These are phyloP conservation scores for Ornithoptera alexandrae DNA, from an alignment of 2,888 invertebrate genomes.

Conservation along the genomic window DNA sequence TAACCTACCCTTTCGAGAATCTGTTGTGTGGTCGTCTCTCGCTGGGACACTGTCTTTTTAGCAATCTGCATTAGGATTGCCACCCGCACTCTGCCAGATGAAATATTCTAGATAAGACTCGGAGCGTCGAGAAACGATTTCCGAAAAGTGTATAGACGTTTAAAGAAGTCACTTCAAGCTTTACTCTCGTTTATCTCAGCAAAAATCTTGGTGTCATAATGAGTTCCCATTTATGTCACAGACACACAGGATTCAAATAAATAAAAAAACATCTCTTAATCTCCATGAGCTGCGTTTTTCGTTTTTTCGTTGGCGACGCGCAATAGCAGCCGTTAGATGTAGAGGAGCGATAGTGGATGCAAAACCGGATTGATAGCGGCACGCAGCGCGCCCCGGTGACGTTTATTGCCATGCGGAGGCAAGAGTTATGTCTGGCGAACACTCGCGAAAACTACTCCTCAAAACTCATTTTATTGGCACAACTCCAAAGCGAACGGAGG, in stretches of 20 bases:
- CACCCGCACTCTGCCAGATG: slow-evolving; percentile 11
- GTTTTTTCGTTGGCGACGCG: slow-evolving; percentile 30
- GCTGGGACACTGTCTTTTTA: slow-evolving; percentile 41
- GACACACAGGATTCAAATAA: too few relatives aligned
- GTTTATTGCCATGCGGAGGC: slow-evolving; percentile 59
- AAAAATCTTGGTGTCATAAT: too few relatives aligned
- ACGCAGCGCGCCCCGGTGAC: slow-evolving; percentile 60
- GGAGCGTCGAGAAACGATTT: too few relatives aligned
- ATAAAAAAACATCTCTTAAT: too few relatives aligned
- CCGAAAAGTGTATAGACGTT: too few relatives aligned
- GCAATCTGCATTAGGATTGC: slow-evolving; percentile 3
- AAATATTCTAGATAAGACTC: too few relatives aligned
- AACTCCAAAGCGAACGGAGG: slow-evolving; percentile 62
- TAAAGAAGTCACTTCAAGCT: too few relatives aligned
- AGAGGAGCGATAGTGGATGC: slow-evolving; percentile 68
- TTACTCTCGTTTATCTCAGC: too few relatives aligned
- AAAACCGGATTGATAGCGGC: slow-evolving; percentile 70
- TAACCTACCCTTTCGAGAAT: slow-evolving; percentile 1
- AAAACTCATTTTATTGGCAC: slow-evolving; percentile 68
- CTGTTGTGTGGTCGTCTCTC: slow-evolving; percentile 39
- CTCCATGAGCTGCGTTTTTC: too few relatives aligned
- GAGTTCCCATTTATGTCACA: too few relatives aligned
- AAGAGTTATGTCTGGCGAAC: slow-evolving; percentile 57
- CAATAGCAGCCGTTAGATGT: slow-evolving; percentile 60
- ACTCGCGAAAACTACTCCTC: slow-evolving; percentile 62